Conservation (phyloP, 2,797 vertebrate genomes). For the Sebastes minor region DNA sequence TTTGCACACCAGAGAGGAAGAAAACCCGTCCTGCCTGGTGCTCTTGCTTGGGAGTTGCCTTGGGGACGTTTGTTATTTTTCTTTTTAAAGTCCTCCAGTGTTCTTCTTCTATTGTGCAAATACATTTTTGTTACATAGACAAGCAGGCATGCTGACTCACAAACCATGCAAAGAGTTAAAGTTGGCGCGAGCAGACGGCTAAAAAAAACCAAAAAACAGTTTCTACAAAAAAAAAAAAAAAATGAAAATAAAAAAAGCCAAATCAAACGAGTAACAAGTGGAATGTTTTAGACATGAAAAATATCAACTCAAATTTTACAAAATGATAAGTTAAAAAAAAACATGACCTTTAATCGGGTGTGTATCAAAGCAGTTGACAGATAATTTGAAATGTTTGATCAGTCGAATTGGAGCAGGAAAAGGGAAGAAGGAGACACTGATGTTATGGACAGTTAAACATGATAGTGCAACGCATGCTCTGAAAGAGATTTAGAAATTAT, state of each 20-base stretch:
- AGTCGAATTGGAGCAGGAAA: conserved; percentile 15
- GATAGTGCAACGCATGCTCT: conserved; percentile 52
- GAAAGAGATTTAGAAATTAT: conserved; percentile 25
- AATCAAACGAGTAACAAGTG: conserved; percentile 65
- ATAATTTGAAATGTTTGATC: background rate
- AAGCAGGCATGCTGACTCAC: conserved; percentile 84
- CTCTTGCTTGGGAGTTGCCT: conserved; percentile 39
- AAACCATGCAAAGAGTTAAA: conserved; percentile 84
- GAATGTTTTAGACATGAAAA: conserved; percentile 70
- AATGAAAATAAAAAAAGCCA: conserved; percentile 16
- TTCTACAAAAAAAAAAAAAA: conserved; percentile 13
- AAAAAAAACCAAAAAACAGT: conserved; percentile 38
- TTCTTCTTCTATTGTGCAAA: conserved; percentile 82
- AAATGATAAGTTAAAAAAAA: conserved; percentile 40
- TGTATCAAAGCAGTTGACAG: conserved; percentile 22
- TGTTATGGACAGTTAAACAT: conserved; percentile 14
- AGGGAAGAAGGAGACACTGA: conserved; percentile 30
- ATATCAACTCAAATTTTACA: conserved; percentile 53
- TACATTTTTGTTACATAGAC: conserved; percentile 81
- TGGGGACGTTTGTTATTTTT: conserved; percentile 29
- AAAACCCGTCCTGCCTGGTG: conserved; percentile 41
- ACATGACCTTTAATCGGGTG: conserved; percentile 21
- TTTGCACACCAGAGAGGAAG: conserved; percentile 65
- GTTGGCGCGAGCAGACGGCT: conserved; percentile 73
- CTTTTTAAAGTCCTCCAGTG: conserved; percentile 72